These are phyloP conservation scores for Fragum fragum DNA, from an alignment of 2,888 invertebrate species.

Conservation along the genomic window DNA sequence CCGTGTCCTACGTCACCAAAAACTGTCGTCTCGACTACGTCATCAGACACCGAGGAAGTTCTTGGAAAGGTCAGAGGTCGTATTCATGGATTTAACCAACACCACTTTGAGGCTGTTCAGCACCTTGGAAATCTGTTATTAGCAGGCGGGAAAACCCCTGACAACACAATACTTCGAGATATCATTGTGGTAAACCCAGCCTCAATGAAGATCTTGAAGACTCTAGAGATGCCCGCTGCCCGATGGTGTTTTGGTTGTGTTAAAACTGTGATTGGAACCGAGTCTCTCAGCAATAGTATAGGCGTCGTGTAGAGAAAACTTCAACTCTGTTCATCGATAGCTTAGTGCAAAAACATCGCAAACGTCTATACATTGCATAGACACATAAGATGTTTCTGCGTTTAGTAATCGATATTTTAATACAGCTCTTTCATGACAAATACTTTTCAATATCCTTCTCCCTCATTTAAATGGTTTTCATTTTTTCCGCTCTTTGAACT, in stretches of 20 bases:
- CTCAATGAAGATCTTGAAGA: constrained; percentile 38
- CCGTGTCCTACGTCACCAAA: constrained; percentile 58
- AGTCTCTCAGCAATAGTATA: constrained; percentile 70
- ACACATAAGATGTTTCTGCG: too few species aligned
- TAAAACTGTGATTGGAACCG: constrained; percentile 62
- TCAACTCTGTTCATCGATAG: too few species aligned
- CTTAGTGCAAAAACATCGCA: too few species aligned
- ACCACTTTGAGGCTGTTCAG: constrained; percentile 79
- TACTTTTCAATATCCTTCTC: too few species aligned
- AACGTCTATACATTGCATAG: too few species aligned
- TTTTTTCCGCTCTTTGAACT: too few species aligned
- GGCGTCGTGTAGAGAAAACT: constrained; percentile 39
- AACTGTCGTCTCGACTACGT: constrained; percentile 27
- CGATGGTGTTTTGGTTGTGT: constrained; percentile 75
- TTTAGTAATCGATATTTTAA: too few species aligned
- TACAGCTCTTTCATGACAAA: too few species aligned
- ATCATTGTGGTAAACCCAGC: constrained; percentile 61
- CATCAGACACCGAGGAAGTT: constrained; percentile 43
- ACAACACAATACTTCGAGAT: constrained; percentile 71
- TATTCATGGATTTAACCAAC: constrained; percentile 70
- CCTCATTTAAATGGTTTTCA: too few species aligned
- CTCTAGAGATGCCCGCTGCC: constrained; percentile 70
- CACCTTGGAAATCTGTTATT: constrained; percentile 72
- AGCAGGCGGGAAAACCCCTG: constrained; percentile 78
- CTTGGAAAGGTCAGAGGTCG: constrained; percentile 66